Evolutionary conservation across 2,888 invertebrate species (phyloP), one percentile per base, ranked within the genome.

Genomic region (Drosophila tanythrix): DNA sequence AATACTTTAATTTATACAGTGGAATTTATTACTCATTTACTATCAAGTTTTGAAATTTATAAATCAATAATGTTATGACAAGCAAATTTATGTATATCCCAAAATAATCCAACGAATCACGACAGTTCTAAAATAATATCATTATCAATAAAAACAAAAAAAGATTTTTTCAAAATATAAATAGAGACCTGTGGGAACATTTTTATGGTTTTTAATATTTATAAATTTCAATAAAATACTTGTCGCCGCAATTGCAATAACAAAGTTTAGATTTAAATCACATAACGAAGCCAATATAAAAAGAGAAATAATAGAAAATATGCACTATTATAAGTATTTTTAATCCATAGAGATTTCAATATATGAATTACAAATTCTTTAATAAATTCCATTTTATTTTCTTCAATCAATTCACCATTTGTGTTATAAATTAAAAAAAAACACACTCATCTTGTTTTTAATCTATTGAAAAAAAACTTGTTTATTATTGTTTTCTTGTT

Each of bases 401-500:
- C 25, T 46, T 46, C 46, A 46, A 25, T 15, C 15, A 2, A 25
- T 15, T 2, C 8, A n/a, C 11, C 11, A 43, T n/a, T 25, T 52
- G 15, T 8, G 13, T 3, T 8, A 4, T 25, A 25, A 31, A 33
- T 21, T 15, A 0, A 35, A 60, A 36, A 57, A 46, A 27, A 53
- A 36, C 5, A 3, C 11, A 18, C 3, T 35, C 15, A 13, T n/a
- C 1, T 33, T 11, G 4, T 27, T 5, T 50, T 48, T 38, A 65
- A 21, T 63, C 73, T 66, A 67, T 61, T 55, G 64, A 70, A 81
- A 73, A 71, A 72, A 81, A 81, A 70, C 46, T 51, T 36, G 10
- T 76, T 76, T 76, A 72, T 76, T 79, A 40, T 58, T 58, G 40
- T 71, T 79, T 72, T 72, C 27, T 62, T 67, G 55, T 68, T 77